These are phyloP conservation scores for Glossosoma conforme DNA, from an alignment of 1,140 invertebrate genomes.

Conservation along the genomic window DNA sequence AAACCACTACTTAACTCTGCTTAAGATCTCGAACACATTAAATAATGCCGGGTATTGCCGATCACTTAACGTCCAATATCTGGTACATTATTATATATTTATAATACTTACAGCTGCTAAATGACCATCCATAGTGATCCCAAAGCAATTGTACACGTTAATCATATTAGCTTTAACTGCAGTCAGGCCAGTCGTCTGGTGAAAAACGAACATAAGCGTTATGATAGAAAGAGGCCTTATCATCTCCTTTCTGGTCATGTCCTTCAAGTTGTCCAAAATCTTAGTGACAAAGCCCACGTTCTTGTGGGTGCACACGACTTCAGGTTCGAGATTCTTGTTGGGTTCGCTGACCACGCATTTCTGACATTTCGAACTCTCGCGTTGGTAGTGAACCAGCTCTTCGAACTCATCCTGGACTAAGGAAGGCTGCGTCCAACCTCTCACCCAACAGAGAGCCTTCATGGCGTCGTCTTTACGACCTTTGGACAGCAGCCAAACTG, in stretches of 20 bases:
- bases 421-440: conserved; percentile 48
- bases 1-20: too few relatives aligned
- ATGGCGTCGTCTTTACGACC: conserved; percentile 47
- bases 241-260: conserved; percentile 48
- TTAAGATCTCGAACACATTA: too few relatives aligned
- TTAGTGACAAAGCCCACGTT: conserved; percentile 5
- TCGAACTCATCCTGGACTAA: conserved; percentile 47
- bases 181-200: conserved; percentile 46
- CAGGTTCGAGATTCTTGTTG: background rate
- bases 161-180: conserved; percentile 59
- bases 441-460: conserved; percentile 46
- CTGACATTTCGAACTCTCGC: conserved; percentile 38
- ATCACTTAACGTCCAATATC: too few relatives aligned
- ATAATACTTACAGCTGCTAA: conserved; percentile 40
- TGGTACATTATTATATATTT: background rate
- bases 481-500: conserved; percentile 56
- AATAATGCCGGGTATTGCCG: too few relatives aligned
- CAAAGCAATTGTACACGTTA: conserved; percentile 46
- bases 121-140: conserved; percentile 45
- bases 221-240: conserved; percentile 46
- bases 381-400: conserved; percentile 38
- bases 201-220: conserved; percentile 49
- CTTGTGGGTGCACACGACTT: conserved; percentile 18
- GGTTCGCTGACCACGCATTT: conserved; percentile 15
- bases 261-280: conserved; percentile 30